Percentiles rank a stretch among this genome's conserved stretches.
These are phyloP conservation scores for Esox masquinongy DNA, from an alignment of 2,797 vertebrate species.

Conservation along the genomic window DNA sequence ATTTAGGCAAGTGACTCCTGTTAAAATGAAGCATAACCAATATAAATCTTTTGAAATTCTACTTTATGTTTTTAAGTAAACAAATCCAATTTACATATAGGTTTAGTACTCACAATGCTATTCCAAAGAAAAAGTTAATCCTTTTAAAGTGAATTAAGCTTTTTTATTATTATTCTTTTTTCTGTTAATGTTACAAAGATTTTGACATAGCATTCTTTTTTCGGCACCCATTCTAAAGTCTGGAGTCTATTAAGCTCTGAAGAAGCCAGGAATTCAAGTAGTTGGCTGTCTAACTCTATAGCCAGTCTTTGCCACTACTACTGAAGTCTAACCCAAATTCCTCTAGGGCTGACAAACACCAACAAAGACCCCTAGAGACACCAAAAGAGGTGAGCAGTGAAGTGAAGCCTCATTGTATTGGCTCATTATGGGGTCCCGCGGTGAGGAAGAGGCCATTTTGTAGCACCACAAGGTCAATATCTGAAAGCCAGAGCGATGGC, in stretches of 20 bases:
- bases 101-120: conserved; percentile 30
- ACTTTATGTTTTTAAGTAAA: not conserved
- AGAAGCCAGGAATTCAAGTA: conserved; percentile 49
- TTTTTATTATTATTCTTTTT: conserved; percentile 33
- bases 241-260: conserved; percentile 22
- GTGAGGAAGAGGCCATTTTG: conserved; percentile 76
- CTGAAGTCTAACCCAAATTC: conserved; percentile 66
- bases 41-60: not conserved
- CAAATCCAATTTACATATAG: not conserved
- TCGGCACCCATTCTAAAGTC: conserved; percentile 39
- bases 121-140: conserved; percentile 25
- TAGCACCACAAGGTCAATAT: conserved; percentile 75
- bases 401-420: conserved; percentile 73
- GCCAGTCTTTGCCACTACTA: conserved; percentile 42
- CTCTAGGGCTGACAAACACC: conserved; percentile 72
- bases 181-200: conserved; percentile 41
- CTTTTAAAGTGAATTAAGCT: conserved; percentile 54
- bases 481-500: conserved; percentile 68
- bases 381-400: conserved; percentile 76
- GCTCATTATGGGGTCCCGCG: conserved; percentile 72
- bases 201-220: conserved; percentile 13
- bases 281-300: conserved; percentile 55
- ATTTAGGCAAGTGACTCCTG: not conserved
- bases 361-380: conserved; percentile 73
- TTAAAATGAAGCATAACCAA: not conserved